Base-by-base conservation (phyloP, 2,797 vertebrate genomes). In the Sebastiscus albofasciatus region DNA sequence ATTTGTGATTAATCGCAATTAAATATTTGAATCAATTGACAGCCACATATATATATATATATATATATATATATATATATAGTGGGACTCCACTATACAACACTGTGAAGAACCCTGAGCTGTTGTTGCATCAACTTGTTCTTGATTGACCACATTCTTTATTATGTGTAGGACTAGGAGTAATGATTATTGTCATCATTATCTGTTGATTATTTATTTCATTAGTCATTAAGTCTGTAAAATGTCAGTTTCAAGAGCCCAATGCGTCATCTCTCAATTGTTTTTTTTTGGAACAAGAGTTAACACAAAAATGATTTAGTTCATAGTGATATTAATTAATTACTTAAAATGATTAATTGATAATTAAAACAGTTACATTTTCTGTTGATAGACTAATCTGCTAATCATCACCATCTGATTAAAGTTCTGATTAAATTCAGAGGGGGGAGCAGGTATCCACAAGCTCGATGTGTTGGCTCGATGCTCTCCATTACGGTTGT, bases 391-490 rank as follows among this genome's bases (percentile, higher is more conserved):
- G 22, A 58, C 36, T 29, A 22, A 66, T 65, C 26, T 54, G 29
- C 18, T 39, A 22, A 72, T 79, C 68, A 80, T 66, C 33, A 71
- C 36, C 36, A 72, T 27, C 27, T 73, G 42, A 58, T 66, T 33
- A n/a, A 64, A 54, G 65, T 27, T 26, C 27, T 75, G 39, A 56
- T 67, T 34, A 22, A 65, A 55, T 68, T 29, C 60, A 59, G 60
- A 77, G 67, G 20, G 75, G 75, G 52, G 3, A 69, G 39, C 14
- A 66, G 66, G 33, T 13, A 60, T 56, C 71, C 18, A 67, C 52
- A 5, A 29, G 34, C 75, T 33, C 36, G 34, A 73, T 33, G 36
- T 70, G 49, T 62, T 26, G 52, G 39, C 66, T 71, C 20, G 12
- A 22, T 46, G 29, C 69, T 65, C 71, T 27, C 74, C 8, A 16